Base-by-base conservation (phyloP, 2,797 vertebrate genomes). In the Pipistrellus pipistrellus region DNA sequence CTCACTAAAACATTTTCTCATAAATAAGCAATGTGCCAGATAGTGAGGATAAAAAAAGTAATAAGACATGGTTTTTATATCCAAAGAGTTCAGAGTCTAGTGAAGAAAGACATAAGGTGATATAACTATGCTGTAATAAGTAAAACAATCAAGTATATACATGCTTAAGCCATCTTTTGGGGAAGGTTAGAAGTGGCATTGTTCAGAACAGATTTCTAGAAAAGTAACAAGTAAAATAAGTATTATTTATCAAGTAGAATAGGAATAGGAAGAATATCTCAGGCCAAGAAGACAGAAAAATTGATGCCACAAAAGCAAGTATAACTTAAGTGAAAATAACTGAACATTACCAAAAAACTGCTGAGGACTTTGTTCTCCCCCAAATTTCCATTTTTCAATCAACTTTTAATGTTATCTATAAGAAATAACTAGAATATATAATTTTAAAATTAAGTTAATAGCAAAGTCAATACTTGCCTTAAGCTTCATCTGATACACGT, bases 331-430 rank as follows among this genome's bases (percentile, higher is more conserved):
- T 78, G 76, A 93, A 83, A 89, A 66, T 9, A n/a, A 9, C 9
- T 77, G 32, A 95, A 82, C 23, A n/a, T 48, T 53, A 71, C 66
- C 20, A 55, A 90, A 92, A 91, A 69, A 48, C 72, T 84, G 30
- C 62, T 83, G 18, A 84, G 17, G 18, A 90, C 35, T 62, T 94
- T 69, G 72, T 32, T 84, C 66, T 62, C 68, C 38, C 83, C 62
- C 9, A 85, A 94, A 93, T 88, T 64, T 91, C 48, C 44, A 92
- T 64, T 91, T 86, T 75, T 64, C 23, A 81, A 90, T 44, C n/a
- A 82, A 88, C 82, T 86, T 77, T 89, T 86, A 88, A 85, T 85
- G 41, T 88, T 91, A 82, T 15, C 51, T 90, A 59, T 72, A 90
- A 90, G 8, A 46, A 93, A 87, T 86, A 93, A 90, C 41, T 88